phyloP scores from a whole-genome alignment of 2,113 vertebrate genomes.

The Setophaga petechia region DNA sequence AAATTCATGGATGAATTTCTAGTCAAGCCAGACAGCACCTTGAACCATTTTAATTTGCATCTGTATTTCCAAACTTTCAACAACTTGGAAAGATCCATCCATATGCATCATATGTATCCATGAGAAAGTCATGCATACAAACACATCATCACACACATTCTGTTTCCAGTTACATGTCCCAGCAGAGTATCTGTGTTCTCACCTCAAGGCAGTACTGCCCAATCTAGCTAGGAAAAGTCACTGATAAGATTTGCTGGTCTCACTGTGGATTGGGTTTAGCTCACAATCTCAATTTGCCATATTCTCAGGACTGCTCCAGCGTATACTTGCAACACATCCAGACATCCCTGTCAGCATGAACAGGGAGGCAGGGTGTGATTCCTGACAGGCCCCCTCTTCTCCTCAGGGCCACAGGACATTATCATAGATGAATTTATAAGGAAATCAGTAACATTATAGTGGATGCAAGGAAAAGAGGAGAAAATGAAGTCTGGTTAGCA shows the following conservation, averaged over 20 bases:
- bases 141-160: background rate
- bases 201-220: background rate
- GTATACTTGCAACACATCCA: background rate
- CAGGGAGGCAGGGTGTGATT: accelerated
- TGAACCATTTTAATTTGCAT: background rate
- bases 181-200: background rate
- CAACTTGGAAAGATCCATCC: background rate
- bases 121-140: background rate
- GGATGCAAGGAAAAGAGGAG: background rate
- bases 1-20: background rate
- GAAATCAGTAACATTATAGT: background rate
- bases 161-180: background rate
- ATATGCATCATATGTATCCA: accelerated
- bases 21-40: background rate
- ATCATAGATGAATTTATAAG: background rate
- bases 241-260: background rate
- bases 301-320: background rate
- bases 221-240: background rate
- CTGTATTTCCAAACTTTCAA: background rate
- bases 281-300: background rate
- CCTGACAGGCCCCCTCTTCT: background rate
- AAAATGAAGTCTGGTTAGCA: background rate
- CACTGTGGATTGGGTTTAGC: background rate
- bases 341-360: background rate
- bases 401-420: background rate